phyloP scores from a whole-genome alignment of 1,140 invertebrate species.

The Ooceraea biroi region DNA sequence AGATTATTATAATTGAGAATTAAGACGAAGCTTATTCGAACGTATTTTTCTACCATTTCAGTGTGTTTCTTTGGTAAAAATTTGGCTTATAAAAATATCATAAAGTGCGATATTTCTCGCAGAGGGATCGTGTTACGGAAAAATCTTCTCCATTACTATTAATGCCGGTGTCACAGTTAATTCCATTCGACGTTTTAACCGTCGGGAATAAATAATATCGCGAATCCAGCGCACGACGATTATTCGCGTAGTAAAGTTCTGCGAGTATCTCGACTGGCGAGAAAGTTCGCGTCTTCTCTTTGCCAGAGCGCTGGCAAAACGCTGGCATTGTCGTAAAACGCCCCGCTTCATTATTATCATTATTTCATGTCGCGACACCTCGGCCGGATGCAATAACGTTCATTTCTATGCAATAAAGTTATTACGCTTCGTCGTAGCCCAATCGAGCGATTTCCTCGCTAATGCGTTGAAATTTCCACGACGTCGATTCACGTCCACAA shows the following conservation, averaged over 20 bases:
- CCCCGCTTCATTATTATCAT: conserved; percentile 44
- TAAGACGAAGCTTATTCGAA: neutral
- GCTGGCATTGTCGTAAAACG: conserved; percentile 30
- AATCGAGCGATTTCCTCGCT: conserved; percentile 48
- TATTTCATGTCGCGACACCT: conserved; percentile 42
- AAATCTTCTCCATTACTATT: conserved; percentile 6
- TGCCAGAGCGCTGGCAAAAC: neutral
- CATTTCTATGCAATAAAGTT: conserved; percentile 56
- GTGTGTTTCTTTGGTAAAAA: neutral
- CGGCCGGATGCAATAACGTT: conserved; percentile 49
- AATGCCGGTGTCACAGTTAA: neutral
- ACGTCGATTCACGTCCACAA: conserved; percentile 34
- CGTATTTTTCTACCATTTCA: neutral
- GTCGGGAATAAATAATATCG: neutral
- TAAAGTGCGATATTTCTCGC: neutral
- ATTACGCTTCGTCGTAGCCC: conserved; percentile 4
- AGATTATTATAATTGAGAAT: neutral
- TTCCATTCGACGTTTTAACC: neutral
- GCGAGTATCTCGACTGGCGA: neutral
- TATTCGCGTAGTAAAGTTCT: conserved; percentile 23
- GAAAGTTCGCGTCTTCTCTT: neutral
- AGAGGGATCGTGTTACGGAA: neutral
- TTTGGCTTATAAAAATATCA: conserved; percentile 1
- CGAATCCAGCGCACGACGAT: neutral
- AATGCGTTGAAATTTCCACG: conserved; percentile 44